These are phyloP conservation scores for Sorex fumeus DNA, from an alignment of 2,113 vertebrate genomes.

Conservation along the genomic window DNA sequence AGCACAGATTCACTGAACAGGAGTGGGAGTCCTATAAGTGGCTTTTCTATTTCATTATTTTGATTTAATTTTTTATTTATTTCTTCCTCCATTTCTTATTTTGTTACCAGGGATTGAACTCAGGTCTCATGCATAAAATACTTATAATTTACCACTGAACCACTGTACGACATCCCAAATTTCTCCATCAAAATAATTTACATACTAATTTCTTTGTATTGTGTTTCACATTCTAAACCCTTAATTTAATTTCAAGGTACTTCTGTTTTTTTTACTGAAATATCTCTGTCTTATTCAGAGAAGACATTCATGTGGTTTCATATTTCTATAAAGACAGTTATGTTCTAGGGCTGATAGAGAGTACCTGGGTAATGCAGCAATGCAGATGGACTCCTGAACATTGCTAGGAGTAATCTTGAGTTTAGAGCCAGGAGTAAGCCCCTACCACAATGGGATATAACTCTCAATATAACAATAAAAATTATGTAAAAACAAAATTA, in stretches of 20 bases:
- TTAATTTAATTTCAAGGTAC: background rate
- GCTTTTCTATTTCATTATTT: background rate
- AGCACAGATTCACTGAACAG: background rate
- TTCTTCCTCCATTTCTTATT: too few species aligned
- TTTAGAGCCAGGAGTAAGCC: too few species aligned
- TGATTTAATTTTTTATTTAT: background rate
- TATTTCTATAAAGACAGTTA: conserved; percentile 1
- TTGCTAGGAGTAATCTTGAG: too few species aligned
- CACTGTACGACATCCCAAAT: background rate
- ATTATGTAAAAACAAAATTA: too few species aligned
- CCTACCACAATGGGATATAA: too few species aligned
- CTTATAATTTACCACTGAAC: too few species aligned
- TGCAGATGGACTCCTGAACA: too few species aligned
- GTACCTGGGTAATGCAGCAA: too few species aligned
- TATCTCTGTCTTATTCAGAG: background rate
- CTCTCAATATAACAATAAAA: too few species aligned
- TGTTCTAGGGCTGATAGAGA: too few species aligned
- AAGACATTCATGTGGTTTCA: background rate
- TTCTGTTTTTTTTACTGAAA: background rate
- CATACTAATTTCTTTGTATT: background rate
- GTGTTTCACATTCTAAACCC: background rate
- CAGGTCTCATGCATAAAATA: too few species aligned
- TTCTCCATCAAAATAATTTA: background rate
- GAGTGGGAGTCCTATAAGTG: background rate
- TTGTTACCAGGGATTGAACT: too few species aligned